phyloP scores from a whole-genome alignment of 2,888 invertebrate genomes.

The Zaprionus bogoriensis region DNA sequence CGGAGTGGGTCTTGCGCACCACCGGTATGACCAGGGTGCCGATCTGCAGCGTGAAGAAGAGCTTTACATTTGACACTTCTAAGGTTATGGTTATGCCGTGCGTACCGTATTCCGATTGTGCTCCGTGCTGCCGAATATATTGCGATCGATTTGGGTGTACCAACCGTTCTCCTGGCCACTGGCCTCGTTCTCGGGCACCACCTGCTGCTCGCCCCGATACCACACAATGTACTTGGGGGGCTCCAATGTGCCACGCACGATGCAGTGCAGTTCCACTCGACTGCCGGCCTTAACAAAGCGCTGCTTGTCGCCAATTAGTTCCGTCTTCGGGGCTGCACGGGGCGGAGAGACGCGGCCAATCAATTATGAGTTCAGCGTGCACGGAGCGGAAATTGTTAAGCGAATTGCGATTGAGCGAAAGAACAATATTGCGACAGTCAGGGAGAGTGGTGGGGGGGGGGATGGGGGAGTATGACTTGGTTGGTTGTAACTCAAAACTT shows the following conservation, averaged over 20 bases:
- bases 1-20: conserved; percentile 81
- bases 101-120: conserved; percentile 81
- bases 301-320: conserved; percentile 93
- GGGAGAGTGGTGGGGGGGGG: too few species aligned
- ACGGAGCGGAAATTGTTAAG: not conserved
- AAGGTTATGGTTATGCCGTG: accelerated
- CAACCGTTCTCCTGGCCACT: conserved; percentile 63
- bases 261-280: conserved; percentile 93
- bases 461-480: too few species aligned
- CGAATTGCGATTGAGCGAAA: not conserved
- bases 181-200: conserved; percentile 78
- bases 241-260: conserved; percentile 94
- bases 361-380: not conserved
- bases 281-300: conserved; percentile 95
- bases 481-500: too few species aligned
- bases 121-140: conserved; percentile 79
- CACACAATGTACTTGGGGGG: conserved; percentile 96
- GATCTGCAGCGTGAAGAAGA: conserved; percentile 66
- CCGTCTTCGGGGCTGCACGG: conserved; percentile 92
- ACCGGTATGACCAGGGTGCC: conserved; percentile 82
- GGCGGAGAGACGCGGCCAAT: not conserved
- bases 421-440: too few species aligned
- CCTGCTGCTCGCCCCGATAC: conserved; percentile 87
- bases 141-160: conserved; percentile 81
- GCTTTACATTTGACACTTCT: not conserved